phyloP scores from a whole-genome alignment of 37 sponge, comb jelly and placozoan genomes.

The Amphimedon queenslandica region DNA sequence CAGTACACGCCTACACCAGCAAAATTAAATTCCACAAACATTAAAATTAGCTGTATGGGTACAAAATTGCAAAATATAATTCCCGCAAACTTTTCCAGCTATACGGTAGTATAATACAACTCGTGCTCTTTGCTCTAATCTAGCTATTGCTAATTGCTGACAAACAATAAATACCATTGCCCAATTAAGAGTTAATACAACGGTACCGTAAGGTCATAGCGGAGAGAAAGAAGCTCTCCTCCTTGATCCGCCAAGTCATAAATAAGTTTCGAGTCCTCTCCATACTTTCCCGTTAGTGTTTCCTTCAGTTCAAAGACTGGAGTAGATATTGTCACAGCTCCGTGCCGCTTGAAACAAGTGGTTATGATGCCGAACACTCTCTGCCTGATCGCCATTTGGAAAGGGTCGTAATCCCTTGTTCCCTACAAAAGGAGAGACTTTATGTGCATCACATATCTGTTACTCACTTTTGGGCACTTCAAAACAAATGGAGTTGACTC shows the following conservation, averaged over 20 bases:
- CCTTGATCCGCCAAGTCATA: slow-evolving; percentile 98
- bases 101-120: background rate
- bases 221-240: slow-evolving; percentile 89
- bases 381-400: slow-evolving; percentile 96
- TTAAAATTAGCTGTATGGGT: too few species aligned
- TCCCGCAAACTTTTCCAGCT: too few species aligned
- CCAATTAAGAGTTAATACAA: too few species aligned
- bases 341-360: slow-evolving; percentile 90
- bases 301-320: slow-evolving; percentile 97
- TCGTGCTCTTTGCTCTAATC: too few species aligned
- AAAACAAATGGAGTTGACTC: slow-evolving; percentile 3
- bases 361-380: slow-evolving; percentile 75
- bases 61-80: too few species aligned
- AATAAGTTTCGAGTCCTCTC: slow-evolving; percentile 97
- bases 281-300: slow-evolving; percentile 92
- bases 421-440: slow-evolving; percentile 55
- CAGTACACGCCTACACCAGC: too few species aligned
- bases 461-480: slow-evolving; percentile 19
- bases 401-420: slow-evolving; percentile 85
- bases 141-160: background rate
- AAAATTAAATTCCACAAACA: too few species aligned
- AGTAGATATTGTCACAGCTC: slow-evolving; percentile 95
- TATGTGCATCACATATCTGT: background rate
- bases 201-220: slow-evolving; percentile 97
- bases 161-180: too few species aligned